Conservation (phyloP, 2,113 vertebrate genomes). For the Ptyas mucosa region DNA sequence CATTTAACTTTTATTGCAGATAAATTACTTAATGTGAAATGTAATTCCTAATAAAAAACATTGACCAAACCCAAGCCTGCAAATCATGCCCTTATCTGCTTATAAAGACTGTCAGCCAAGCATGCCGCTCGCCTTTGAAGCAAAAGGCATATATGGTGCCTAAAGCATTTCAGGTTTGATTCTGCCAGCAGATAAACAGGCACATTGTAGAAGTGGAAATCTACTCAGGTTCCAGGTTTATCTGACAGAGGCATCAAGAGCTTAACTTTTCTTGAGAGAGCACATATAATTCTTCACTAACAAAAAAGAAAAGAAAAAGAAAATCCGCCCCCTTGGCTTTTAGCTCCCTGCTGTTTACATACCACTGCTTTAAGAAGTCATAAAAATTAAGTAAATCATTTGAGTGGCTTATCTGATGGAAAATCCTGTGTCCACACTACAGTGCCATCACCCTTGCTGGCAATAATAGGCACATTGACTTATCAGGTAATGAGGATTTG, state of each 20-base stretch:
- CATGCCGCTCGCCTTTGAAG: conserved; percentile 49
- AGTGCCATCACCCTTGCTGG: not conserved
- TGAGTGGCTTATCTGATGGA: not conserved
- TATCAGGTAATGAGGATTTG: conserved; percentile 1
- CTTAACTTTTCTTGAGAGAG: conserved; percentile 34
- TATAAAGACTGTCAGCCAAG: conserved; percentile 53
- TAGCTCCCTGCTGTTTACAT: conserved; percentile 16
- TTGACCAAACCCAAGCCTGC: conserved; percentile 51
- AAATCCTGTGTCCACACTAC: not conserved
- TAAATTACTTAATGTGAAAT: conserved; percentile 41
- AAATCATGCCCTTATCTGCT: conserved; percentile 56
- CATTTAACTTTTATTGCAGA: conserved; percentile 41
- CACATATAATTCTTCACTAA: conserved; percentile 18
- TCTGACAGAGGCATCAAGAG: conserved; percentile 27
- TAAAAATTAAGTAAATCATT: conserved; percentile 19
- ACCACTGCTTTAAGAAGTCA: not conserved
- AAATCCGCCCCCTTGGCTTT: not conserved
- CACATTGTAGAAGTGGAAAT: conserved; percentile 27
- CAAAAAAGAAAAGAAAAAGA: conserved; percentile 4
- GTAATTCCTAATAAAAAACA: conserved; percentile 54
- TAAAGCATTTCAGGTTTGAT: conserved; percentile 53
- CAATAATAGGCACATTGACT: not conserved
- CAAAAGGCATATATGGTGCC: conserved; percentile 36
- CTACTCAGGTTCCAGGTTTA: conserved; percentile 21
- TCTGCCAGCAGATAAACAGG: conserved; percentile 47